Evolutionary conservation across 2,888 invertebrate species (phyloP).

Genomic region (Prosapia bicincta): DNA sequence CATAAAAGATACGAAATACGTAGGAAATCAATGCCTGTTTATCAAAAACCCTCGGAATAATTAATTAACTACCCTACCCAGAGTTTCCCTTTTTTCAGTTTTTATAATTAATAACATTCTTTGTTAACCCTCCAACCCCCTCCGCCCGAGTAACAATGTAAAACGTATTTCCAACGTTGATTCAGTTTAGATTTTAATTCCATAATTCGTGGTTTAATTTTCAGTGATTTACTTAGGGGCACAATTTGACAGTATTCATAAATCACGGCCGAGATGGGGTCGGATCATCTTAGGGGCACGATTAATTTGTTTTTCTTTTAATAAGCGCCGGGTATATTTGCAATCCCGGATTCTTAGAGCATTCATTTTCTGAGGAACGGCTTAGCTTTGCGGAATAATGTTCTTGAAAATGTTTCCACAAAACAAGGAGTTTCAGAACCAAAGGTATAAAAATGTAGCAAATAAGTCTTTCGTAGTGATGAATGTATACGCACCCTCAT

Average conservation of each 20-base stretch:
- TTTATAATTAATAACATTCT: constrained; percentile 28
- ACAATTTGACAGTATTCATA: constrained; percentile 24
- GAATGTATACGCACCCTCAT: too few species aligned
- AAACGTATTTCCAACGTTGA: constrained; percentile 22
- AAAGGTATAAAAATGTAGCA: too few species aligned
- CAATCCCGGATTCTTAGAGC: not conserved
- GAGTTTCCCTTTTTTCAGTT: constrained; percentile 14
- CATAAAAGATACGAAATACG: constrained; percentile 17
- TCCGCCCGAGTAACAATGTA: constrained; percentile 12
- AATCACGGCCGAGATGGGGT: constrained; percentile 11
- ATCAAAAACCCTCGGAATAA: constrained; percentile 24
- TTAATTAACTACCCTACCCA: constrained; percentile 23
- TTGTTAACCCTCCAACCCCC: not conserved
- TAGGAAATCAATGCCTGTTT: constrained; percentile 26
- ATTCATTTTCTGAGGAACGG: too few species aligned
- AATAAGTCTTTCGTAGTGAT: too few species aligned
- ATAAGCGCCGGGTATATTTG: not conserved
- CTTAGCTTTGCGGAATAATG: too few species aligned
- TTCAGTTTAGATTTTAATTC: constrained; percentile 19
- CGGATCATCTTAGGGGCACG: not conserved
- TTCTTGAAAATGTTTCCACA: too few species aligned
- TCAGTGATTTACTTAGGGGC: constrained; percentile 24
- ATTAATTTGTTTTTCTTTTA: not conserved
- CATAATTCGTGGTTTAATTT: constrained; percentile 28
- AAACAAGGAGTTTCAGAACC: too few species aligned